Evolutionary conservation across 2,888 invertebrate genomes (phyloP).

Genomic region (Drosophila cognata): DNA sequence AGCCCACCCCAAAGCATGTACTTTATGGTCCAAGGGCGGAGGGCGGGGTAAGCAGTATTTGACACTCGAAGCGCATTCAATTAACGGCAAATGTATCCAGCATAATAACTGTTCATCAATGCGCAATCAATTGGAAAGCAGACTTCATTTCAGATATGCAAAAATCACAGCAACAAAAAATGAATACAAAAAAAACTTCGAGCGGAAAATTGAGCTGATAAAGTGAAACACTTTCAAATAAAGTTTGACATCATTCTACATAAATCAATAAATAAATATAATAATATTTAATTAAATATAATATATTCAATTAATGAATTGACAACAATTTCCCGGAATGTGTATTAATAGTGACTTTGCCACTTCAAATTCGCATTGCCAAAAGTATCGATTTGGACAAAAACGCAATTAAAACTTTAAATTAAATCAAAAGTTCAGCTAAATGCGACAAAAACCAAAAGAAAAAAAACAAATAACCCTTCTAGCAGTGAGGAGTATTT

Average conservation of each 20-base stretch:
- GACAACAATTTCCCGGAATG: no score
- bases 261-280: no score
- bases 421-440: not conserved
- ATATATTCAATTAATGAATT: no score
- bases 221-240: not conserved
- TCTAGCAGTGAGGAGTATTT: not conserved
- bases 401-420: conserved; percentile 4
- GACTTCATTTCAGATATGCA: conserved; percentile 7
- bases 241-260: no score
- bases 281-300: no score
- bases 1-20: not conserved
- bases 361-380: no score
- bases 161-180: not conserved
- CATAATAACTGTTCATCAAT: conserved; percentile 26
- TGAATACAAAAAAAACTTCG: not conserved
- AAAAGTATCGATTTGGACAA: no score
- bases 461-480: not conserved
- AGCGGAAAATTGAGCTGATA: not conserved
- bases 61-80: conserved; percentile 44
- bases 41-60: not conserved
- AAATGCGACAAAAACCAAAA: not conserved
- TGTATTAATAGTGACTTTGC: no score
- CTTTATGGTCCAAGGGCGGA: not conserved
- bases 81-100: conserved; percentile 49
- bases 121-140: conserved; percentile 48